Conservation (phyloP, 2,113 vertebrate genomes). For the Rhinoptilus africanus region DNA sequence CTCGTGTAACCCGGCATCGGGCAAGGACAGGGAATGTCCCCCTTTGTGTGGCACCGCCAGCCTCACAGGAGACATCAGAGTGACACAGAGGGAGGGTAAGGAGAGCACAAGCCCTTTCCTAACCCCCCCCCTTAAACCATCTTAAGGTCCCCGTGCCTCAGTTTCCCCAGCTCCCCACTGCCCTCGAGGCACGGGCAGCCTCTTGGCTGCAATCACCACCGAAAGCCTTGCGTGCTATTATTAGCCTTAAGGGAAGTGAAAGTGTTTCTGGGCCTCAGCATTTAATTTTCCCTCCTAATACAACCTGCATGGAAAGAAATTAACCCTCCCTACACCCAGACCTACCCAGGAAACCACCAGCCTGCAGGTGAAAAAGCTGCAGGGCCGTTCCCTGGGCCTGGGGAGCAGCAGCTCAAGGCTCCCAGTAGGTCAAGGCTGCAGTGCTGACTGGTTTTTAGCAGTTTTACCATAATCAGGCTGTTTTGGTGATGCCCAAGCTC, state of each 20-base stretch:
- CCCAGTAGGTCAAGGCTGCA: not conserved
- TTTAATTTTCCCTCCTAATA: not conserved
- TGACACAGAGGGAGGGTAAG: rapidly evolving
- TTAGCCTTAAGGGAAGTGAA: slow-evolving; percentile 50
- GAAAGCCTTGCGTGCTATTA: not conserved
- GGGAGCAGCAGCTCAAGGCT: not conserved
- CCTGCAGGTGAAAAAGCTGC: not conserved
- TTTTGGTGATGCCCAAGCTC: not conserved
- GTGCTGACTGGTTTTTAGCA: not conserved
- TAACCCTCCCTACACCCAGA: not conserved
- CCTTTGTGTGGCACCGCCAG: rapidly evolving
- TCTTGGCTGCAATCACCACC: not conserved
- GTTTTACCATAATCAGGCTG: not conserved
- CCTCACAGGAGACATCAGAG: not conserved
- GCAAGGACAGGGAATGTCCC: not conserved
- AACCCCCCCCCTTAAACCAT: not conserved
- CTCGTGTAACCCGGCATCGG: rapidly evolving
- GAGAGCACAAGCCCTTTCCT: not conserved
- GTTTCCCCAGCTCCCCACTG: not conserved
- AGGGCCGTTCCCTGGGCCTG: rapidly evolving
- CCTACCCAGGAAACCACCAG: not conserved
- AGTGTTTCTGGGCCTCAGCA: not conserved
- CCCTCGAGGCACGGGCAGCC: not conserved
- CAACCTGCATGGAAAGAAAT: not conserved
- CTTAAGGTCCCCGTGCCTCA: not conserved